Percentiles rank a stretch among this genome's conserved stretches.
phyloP scores from a whole-genome alignment of 2,797 vertebrate genomes.

The Xiphorhynchus erythropygius region DNA sequence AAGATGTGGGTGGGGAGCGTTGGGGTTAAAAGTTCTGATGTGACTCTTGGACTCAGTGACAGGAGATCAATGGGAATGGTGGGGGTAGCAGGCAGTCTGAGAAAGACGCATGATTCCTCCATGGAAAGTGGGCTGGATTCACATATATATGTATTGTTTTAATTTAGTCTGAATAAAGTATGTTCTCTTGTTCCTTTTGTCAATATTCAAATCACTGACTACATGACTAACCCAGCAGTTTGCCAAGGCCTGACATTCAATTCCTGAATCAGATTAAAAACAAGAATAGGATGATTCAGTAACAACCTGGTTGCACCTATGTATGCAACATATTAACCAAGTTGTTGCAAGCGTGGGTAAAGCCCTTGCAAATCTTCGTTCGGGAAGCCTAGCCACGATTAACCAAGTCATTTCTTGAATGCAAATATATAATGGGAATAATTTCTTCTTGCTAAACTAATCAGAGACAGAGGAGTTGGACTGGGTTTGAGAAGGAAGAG shows the following conservation, averaged over 20 bases:
- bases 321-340: background rate
- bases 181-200: background rate
- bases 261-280: background rate
- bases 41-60: background rate
- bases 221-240: background rate
- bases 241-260: background rate
- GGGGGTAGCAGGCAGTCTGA: background rate
- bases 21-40: background rate
- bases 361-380: too few species aligned
- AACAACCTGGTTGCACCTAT: background rate
- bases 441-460: background rate
- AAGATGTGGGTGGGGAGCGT: accelerated
- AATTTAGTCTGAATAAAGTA: background rate
- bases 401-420: background rate
- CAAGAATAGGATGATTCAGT: constrained; percentile 17
- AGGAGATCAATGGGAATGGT: background rate
- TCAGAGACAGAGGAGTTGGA: background rate
- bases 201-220: background rate
- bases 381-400: background rate
- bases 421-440: background rate
- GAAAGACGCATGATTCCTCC: background rate
- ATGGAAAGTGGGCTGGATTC: background rate
- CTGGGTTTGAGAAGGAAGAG: background rate
- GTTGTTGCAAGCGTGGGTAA: background rate
- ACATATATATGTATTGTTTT: background rate